Percentiles rank a stretch among this genome's conserved stretches.
These are phyloP conservation scores for Acrocera orbiculus DNA, from an alignment of 2,888 invertebrate species.

Conservation along the genomic window DNA sequence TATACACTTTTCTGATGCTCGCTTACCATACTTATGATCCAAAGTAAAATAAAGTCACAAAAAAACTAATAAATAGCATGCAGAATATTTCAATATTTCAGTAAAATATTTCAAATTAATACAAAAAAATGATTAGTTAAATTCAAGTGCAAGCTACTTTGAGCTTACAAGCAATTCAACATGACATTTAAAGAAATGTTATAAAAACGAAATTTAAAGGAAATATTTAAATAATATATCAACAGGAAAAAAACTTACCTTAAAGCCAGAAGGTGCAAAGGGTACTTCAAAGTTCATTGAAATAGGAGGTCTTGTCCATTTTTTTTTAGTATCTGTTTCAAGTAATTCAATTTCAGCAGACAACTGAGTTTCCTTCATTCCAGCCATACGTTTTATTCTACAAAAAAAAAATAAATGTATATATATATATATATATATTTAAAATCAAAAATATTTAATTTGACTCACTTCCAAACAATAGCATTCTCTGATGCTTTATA, in stretches of 20 bases:
- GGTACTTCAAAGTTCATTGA: conserved; percentile 99
- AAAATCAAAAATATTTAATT: conserved; percentile 4
- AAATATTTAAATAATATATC: background rate
- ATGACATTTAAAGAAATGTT: too few species aligned
- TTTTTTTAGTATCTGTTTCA: conserved; percentile 97
- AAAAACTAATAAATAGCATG: too few species aligned
- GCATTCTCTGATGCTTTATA: conserved; percentile 99
- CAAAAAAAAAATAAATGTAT: conserved; percentile 11
- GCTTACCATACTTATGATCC: too few species aligned
- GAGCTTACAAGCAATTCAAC: too few species aligned
- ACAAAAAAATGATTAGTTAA: too few species aligned
- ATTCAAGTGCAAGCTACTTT: too few species aligned
- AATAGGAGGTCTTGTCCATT: conserved; percentile 99
- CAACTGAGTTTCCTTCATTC: conserved; percentile 98
- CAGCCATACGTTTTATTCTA: conserved; percentile 82
- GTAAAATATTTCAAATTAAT: too few species aligned
- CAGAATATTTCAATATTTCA: too few species aligned
- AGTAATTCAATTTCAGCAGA: conserved; percentile 98
- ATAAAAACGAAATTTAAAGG: too few species aligned
- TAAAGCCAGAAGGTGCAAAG: conserved; percentile 98
- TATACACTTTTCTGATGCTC: too few species aligned
- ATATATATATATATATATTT: background rate
- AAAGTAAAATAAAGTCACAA: too few species aligned
- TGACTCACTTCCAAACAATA: conserved; percentile 77
- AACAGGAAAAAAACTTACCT: conserved; percentile 33